Conservation (phyloP, 2,888 invertebrate species). For the Dynastes maya region DNA sequence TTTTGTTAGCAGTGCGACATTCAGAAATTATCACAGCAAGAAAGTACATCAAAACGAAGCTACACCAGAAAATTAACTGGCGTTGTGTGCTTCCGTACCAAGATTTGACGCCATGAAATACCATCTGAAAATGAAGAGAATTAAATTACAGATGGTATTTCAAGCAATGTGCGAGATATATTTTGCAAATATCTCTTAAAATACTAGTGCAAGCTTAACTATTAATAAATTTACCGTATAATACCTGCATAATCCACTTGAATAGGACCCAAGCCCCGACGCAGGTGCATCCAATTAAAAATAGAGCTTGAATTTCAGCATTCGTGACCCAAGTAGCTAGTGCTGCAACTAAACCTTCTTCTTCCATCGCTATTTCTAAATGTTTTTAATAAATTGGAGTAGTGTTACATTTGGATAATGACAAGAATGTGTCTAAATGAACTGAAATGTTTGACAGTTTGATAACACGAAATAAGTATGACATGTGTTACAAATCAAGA, state of each 20-base stretch:
- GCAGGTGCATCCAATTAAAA: conserved; percentile 57
- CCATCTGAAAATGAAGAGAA: conserved; percentile 47
- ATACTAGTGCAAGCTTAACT: background rate
- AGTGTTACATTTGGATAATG: conserved; percentile 23
- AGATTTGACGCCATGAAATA: conserved; percentile 45
- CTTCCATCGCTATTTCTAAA: conserved; percentile 18
- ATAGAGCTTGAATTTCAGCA: conserved; percentile 56
- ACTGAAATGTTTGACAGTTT: conserved; percentile 27
- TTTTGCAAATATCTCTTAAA: background rate
- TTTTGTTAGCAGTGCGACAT: background rate
- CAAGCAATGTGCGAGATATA: conserved; percentile 1
- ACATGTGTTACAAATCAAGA: background rate
- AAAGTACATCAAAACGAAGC: conserved; percentile 19
- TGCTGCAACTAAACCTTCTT: conserved; percentile 12
- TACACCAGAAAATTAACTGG: conserved; percentile 37
- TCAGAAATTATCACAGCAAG: conserved; percentile 17
- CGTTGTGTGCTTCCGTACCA: conserved; percentile 35
- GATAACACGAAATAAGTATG: background rate
- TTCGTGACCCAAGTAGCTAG: conserved; percentile 53
- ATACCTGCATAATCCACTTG: conserved; percentile 58
- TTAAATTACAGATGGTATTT: conserved; percentile 40
- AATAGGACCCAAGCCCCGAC: conserved; percentile 59
- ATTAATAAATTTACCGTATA: conserved; percentile 39
- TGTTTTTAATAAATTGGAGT: background rate
- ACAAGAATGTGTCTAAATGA: conserved; percentile 13